These are phyloP conservation scores for Eupelmus urozonus DNA, from an alignment of 2,888 invertebrate genomes.

Conservation along the genomic window DNA sequence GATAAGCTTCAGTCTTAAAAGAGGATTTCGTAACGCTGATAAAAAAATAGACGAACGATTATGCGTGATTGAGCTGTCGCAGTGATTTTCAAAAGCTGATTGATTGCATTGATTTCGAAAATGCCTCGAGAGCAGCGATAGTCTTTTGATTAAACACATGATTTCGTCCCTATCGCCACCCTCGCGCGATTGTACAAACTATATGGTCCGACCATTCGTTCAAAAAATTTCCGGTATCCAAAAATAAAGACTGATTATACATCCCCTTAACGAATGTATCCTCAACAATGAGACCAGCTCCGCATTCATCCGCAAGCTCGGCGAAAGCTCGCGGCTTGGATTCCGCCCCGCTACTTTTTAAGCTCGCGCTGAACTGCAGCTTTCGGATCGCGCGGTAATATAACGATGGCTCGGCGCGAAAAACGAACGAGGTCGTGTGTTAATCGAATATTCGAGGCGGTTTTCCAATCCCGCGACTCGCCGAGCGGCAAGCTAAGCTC, in stretches of 20 bases:
- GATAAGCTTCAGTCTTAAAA: slow-evolving; percentile 42
- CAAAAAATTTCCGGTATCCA: too few species aligned
- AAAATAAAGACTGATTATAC: too few species aligned
- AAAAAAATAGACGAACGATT: not conserved
- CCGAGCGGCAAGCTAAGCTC: slow-evolving; percentile 8
- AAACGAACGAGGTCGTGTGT: slow-evolving; percentile 1
- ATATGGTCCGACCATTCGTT: too few species aligned
- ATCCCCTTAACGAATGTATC: too few species aligned
- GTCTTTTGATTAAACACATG: slow-evolving; percentile 1
- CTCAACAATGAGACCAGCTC: too few species aligned
- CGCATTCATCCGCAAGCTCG: too few species aligned
- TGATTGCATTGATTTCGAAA: slow-evolving; percentile 21
- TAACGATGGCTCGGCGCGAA: too few species aligned
- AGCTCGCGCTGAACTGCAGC: too few species aligned
- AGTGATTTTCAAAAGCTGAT: slow-evolving; percentile 16
- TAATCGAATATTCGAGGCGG: slow-evolving; percentile 35
- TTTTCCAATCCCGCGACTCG: slow-evolving; percentile 25
- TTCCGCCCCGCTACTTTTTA: too few species aligned
- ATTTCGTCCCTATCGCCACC: not conserved
- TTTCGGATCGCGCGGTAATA: too few species aligned
- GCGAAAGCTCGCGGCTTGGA: too few species aligned
- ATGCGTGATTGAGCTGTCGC: slow-evolving; percentile 24
- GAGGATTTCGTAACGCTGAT: not conserved
- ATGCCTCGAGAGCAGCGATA: not conserved
- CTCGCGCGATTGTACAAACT: slow-evolving; percentile 16